phyloP scores from a whole-genome alignment of 2,888 invertebrate genomes.

The Pseudococcus jackbeardsleyi region DNA sequence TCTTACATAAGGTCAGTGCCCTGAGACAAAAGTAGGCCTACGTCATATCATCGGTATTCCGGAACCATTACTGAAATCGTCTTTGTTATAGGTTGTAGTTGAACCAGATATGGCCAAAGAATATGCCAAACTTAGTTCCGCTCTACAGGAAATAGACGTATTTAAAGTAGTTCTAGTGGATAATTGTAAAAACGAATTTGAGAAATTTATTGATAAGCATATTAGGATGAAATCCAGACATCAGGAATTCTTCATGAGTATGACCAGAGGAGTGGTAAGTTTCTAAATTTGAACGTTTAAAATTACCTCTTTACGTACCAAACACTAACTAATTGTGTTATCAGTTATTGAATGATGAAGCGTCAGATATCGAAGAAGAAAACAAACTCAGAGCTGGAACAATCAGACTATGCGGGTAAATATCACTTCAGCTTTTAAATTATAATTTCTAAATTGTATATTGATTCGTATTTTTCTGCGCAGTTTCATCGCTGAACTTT shows the following conservation, averaged over 20 bases:
- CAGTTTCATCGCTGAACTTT: constrained; percentile 58
- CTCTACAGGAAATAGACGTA: constrained; percentile 61
- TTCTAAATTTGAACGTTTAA: not conserved
- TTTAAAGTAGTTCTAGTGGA: constrained; percentile 60
- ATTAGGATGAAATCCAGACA: constrained; percentile 61
- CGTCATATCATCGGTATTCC: not conserved
- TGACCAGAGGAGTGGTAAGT: constrained; percentile 61
- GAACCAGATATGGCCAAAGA: constrained; percentile 62
- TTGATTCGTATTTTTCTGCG: not conserved
- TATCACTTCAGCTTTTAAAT: not conserved
- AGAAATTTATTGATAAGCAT: constrained; percentile 62
- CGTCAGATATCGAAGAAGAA: constrained; percentile 61
- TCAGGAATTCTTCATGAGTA: constrained; percentile 64
- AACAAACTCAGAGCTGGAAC: constrained; percentile 59
- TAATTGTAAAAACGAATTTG: constrained; percentile 61
- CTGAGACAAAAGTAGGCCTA: constrained; percentile 22
- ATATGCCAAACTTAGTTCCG: constrained; percentile 60
- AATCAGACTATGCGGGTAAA: constrained; percentile 58
- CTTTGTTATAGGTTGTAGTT: constrained; percentile 27
- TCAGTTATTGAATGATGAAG: constrained; percentile 58
- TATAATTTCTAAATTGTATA: too few relatives aligned
- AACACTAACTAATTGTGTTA: not conserved
- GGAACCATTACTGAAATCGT: not conserved
- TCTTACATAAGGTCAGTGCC: constrained; percentile 56
- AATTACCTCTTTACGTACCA: not conserved